phyloP scores from a whole-genome alignment of 2,113 vertebrate species.

The Etheostoma spectabile region DNA sequence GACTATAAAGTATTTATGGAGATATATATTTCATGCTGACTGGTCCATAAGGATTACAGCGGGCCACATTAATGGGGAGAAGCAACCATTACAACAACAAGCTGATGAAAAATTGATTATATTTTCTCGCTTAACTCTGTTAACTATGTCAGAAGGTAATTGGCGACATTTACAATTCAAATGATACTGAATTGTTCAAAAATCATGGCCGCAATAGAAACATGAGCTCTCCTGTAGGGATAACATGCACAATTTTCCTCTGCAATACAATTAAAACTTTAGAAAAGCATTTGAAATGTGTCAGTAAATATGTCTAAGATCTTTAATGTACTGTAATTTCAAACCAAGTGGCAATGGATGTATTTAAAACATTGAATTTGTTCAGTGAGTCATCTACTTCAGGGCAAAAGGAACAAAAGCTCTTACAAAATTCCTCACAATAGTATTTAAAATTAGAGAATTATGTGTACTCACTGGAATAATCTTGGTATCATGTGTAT shows the following conservation, averaged over 20 bases:
- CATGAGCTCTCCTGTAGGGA: slow-evolving; percentile 1
- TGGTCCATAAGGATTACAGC: slow-evolving; percentile 83
- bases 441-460: slow-evolving; percentile 3
- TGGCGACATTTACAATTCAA: slow-evolving; percentile 66
- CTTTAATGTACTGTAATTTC: neutral
- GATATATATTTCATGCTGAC: slow-evolving; percentile 87
- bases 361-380: neutral
- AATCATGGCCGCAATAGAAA: slow-evolving; percentile 20
- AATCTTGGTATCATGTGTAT: neutral
- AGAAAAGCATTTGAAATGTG: slow-evolving; percentile 3
- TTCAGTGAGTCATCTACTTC: neutral
- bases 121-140: slow-evolving; percentile 81
- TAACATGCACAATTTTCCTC: neutral
- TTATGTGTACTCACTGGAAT: neutral
- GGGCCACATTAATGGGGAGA: slow-evolving; percentile 85
- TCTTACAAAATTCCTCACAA: neutral
- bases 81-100: slow-evolving; percentile 84
- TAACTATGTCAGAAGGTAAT: slow-evolving; percentile 80
- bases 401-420: neutral
- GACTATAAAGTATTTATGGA: slow-evolving; percentile 80
- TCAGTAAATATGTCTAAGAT: neutral
- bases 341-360: slow-evolving; percentile 28
- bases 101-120: slow-evolving; percentile 83
- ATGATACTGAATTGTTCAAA: slow-evolving; percentile 49
- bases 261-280: slow-evolving; percentile 18